Evolutionary conservation across 2,113 vertebrate species (phyloP).

Genomic region (Myanophis thanlyinensis): DNA sequence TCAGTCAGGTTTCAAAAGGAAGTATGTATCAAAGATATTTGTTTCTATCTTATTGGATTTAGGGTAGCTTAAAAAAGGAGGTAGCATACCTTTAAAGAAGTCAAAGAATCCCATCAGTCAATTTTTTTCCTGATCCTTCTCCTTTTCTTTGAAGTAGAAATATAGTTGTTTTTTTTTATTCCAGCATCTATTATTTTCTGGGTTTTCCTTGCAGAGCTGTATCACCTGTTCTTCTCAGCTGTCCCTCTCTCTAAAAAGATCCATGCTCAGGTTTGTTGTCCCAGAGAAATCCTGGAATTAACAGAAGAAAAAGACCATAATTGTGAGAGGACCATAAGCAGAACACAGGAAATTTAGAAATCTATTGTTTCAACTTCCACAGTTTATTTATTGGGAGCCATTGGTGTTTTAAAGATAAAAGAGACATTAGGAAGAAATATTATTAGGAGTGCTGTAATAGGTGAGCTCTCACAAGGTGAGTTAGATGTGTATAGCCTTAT

Average conservation of each 20-base stretch:
- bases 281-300: conserved; percentile 80
- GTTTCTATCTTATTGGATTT: background rate
- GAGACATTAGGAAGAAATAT: background rate
- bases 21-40: background rate
- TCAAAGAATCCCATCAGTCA: conserved; percentile 91
- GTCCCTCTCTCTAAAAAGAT: conserved; percentile 91
- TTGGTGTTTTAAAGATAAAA: background rate
- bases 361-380: background rate
- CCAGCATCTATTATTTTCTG: conserved; percentile 87
- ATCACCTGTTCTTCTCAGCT: conserved; percentile 88
- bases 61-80: conserved; percentile 11
- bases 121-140: conserved; percentile 84
- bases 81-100: conserved; percentile 88
- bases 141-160: conserved; percentile 92
- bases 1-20: background rate
- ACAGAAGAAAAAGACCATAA: conserved; percentile 24
- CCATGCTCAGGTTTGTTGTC: conserved; percentile 83
- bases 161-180: conserved; percentile 89
- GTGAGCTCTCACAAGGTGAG: background rate
- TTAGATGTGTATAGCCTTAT: background rate
- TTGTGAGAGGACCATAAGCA: background rate
- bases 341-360: background rate
- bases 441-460: background rate
- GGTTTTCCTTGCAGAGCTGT: conserved; percentile 79
- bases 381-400: background rate